Percentiles rank a stretch among this genome's conserved stretches.
Conservation (phyloP, 2,797 vertebrate species). For the Heterohyrax brucei region DNA sequence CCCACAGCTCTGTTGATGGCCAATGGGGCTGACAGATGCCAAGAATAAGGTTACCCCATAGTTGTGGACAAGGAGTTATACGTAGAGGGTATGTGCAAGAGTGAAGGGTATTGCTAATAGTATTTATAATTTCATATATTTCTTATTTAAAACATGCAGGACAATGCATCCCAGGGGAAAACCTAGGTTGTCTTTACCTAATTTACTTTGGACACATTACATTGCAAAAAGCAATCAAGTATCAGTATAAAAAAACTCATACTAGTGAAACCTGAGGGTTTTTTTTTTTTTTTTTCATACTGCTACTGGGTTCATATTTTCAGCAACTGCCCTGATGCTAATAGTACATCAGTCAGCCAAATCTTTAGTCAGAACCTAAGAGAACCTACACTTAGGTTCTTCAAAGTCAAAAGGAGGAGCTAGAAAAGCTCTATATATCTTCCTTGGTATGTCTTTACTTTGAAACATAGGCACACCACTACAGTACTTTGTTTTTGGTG, state of each 20-base stretch:
- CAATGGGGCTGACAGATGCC: neutral
- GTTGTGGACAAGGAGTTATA: neutral
- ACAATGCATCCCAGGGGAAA: neutral
- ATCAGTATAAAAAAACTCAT: slow-evolving; percentile 18
- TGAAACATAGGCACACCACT: neutral
- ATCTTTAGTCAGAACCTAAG: neutral
- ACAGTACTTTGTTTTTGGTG: neutral
- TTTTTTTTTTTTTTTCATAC: neutral
- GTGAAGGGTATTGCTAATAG: neutral
- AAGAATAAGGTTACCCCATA: too few relatives aligned
- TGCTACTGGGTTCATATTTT: neutral
- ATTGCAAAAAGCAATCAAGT: neutral
- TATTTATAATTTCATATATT: neutral
- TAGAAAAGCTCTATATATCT: neutral
- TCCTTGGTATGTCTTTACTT: neutral
- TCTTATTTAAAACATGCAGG: neutral
- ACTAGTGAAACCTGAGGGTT: neutral
- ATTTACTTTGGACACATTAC: neutral
- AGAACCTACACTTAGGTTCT: neutral
- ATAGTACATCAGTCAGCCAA: neutral
- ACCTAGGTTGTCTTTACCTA: neutral
- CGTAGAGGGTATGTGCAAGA: neutral
- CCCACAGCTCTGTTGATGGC: neutral
- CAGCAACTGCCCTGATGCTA: neutral
- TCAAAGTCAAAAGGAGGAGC: neutral